Evolutionary conservation across 2,797 vertebrate genomes (phyloP), one percentile per base, ranked within the genome.

Genomic region (Mus minutoides): DNA sequence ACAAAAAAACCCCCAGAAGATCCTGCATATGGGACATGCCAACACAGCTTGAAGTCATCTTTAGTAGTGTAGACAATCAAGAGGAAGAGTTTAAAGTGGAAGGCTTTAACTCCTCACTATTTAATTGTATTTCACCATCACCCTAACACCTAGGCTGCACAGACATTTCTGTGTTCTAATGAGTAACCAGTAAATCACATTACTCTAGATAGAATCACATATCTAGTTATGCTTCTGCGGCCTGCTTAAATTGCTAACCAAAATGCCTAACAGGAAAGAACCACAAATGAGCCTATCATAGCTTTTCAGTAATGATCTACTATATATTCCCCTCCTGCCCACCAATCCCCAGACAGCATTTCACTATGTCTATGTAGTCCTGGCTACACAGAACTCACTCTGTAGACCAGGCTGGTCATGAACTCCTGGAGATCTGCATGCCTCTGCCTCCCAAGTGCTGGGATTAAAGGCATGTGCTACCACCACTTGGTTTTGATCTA

Each of bases 21-120:
- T 21, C 60, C 64, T 37, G 43, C 31, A 24, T 19, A n/a, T 34
- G 19, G 31, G 46, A 69, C 1, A 89, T 34, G 46, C 43, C 24
- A 69, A 82, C 22, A 31, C 6, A 92, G 60, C 17, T 49, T 19
- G 49, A 82, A 31, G 46, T 10, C 29, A 82, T 34, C n/a, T 62
- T 90, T 49, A 90, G 73, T 73, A 88, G 46, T n/a, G 75, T 93
- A 29, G 82, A 69, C n/a, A 92, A 77, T 76, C 79, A 69, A 37
- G 58, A 93, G 69, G 62, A 54, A 85, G 37, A 75, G 17, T 31
- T 43, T 26, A 69, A 46, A 46, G 31, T 76, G 3, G 92, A 91
- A 78, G 75, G 54, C 54, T 92, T 76, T 67, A 83, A 77, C 73
- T 88, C 34, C n/a, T 49, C 62, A 34, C 56, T 75, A 77, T 49